Conservation (phyloP, 2,797 vertebrate genomes). For the Sus cebifrons region DNA sequence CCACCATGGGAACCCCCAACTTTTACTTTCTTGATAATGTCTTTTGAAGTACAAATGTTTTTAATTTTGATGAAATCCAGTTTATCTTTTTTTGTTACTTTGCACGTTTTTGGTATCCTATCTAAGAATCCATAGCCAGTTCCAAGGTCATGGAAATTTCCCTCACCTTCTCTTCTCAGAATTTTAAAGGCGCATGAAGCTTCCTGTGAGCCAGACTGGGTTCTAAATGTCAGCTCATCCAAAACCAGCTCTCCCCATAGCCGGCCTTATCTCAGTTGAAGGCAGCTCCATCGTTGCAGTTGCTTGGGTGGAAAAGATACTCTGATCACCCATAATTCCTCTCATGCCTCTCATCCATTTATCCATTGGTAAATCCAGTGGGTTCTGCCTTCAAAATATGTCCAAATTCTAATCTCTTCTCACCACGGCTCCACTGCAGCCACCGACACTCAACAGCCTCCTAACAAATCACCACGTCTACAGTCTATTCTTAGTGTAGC, state of each 20-base stretch:
- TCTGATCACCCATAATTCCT: slow-evolving; percentile 11
- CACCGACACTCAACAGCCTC: neutral
- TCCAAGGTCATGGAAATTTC: neutral
- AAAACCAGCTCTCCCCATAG: neutral
- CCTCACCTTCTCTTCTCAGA: slow-evolving; percentile 28
- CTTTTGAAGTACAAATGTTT: neutral
- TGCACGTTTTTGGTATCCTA: neutral
- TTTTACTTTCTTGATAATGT: neutral
- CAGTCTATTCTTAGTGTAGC: neutral
- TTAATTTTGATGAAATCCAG: neutral
- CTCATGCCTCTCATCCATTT: neutral
- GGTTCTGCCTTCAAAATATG: slow-evolving; percentile 4
- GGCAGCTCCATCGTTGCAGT: slow-evolving; percentile 45
- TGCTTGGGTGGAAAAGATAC: neutral
- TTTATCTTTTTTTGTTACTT: slow-evolving; percentile 39
- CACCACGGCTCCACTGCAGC: neutral
- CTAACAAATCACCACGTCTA: neutral
- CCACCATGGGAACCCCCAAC: too few species aligned
- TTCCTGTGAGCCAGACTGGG: neutral
- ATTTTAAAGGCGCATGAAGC: slow-evolving; percentile 31
- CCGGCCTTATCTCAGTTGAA: neutral
- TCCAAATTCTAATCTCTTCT: neutral
- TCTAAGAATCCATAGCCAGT: neutral
- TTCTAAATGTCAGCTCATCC: slow-evolving; percentile 45
- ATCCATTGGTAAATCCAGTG: slow-evolving; percentile 50